Evolutionary conservation across 2,113 vertebrate species (phyloP).

Genomic region (Nesospiza acunhae): DNA sequence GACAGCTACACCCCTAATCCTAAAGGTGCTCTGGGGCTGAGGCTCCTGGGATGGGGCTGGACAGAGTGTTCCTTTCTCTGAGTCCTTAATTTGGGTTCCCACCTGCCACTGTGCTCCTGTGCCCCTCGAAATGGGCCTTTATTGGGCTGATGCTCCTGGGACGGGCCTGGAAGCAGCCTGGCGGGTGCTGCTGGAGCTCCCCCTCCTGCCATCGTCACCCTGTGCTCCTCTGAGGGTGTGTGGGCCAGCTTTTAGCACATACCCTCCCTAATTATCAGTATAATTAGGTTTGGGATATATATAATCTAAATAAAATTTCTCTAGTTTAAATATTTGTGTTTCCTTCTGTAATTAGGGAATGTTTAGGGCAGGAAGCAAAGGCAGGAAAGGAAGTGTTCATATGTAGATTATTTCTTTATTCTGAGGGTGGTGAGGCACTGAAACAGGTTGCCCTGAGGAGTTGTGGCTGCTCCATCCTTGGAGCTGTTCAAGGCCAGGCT

Average conservation of each 20-base stretch:
- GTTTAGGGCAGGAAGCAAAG: not conserved
- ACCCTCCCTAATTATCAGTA: not conserved
- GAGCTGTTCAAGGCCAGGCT: not conserved
- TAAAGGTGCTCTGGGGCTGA: not conserved
- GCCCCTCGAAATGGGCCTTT: not conserved
- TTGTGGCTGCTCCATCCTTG: not conserved
- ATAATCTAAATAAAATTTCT: not conserved
- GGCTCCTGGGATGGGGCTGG: not conserved
- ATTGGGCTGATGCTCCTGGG: not conserved
- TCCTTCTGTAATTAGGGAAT: not conserved
- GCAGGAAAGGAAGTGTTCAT: not conserved
- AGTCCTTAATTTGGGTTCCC: not conserved
- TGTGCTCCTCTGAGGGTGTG: not conserved
- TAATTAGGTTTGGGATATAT: not conserved
- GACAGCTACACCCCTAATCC: not conserved
- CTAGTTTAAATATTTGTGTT: not conserved
- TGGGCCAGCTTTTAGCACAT: accelerated
- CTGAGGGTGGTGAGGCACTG: not conserved
- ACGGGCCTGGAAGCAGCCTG: not conserved
- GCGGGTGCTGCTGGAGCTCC: not conserved
- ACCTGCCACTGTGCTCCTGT: no score
- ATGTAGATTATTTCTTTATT: not conserved
- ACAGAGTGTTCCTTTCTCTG: not conserved
- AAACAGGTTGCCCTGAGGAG: not conserved
- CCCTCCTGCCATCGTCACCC: not conserved